These are phyloP conservation scores for Carcinoscorpius rotundicauda DNA, from an alignment of 1,140 invertebrate genomes.

Conservation along the genomic window DNA sequence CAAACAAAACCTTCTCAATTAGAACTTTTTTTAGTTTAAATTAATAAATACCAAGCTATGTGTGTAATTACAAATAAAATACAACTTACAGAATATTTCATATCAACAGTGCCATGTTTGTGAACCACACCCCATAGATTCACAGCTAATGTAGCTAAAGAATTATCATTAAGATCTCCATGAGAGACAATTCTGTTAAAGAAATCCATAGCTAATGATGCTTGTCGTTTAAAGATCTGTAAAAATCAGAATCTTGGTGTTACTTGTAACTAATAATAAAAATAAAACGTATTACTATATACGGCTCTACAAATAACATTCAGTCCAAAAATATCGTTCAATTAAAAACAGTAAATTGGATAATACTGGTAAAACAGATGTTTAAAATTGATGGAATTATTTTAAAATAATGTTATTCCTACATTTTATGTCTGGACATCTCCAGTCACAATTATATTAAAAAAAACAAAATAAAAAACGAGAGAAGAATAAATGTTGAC, in stretches of 20 bases:
- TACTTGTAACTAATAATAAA: conserved; percentile 4
- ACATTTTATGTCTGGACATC: too few species aligned
- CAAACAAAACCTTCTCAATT: too few species aligned
- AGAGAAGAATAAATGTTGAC: too few species aligned
- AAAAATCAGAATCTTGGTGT: conserved; percentile 16
- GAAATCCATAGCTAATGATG: conserved; percentile 54
- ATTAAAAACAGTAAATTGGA: too few species aligned
- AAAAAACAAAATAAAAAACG: too few species aligned
- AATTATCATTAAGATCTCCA: conserved; percentile 47
- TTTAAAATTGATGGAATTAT: too few species aligned
- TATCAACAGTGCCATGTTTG: conserved; percentile 43
- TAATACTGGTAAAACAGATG: too few species aligned
- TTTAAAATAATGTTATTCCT: too few species aligned
- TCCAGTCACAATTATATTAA: too few species aligned
- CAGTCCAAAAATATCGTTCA: background rate
- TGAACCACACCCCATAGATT: conserved; percentile 68
- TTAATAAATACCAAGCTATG: too few species aligned
- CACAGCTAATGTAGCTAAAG: conserved; percentile 48
- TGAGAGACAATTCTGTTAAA: conserved; percentile 55
- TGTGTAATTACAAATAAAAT: background rate
- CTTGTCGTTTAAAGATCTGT: conserved; percentile 34
- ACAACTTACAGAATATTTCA: conserved; percentile 36
- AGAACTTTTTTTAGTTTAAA: too few species aligned
- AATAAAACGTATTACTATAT: background rate
- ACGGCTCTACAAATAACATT: background rate